Evolutionary conservation across 1,140 invertebrate genomes (phyloP), one percentile per base, ranked within the genome.

Genomic region (Drosophila ambigua): DNA sequence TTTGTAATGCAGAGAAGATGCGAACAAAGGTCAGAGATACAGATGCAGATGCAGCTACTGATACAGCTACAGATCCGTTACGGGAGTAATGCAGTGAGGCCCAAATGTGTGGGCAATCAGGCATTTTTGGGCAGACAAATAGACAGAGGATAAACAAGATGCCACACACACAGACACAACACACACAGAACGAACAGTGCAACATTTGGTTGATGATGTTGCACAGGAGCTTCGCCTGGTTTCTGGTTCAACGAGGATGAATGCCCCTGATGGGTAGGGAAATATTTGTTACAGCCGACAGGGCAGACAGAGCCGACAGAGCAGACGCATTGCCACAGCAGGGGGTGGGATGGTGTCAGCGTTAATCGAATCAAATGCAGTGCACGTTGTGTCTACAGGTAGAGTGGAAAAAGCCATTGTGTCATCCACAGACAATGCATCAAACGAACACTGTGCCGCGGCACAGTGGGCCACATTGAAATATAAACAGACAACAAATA

Each of bases 281-380:
- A 39, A 28, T 20, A 65, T 64, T 64, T 64, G 59, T 24, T 35
- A 11, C 28, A 23, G 4, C 35, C n/a, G 35, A 39, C 35, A 39
- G 11, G 13, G 20, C 31, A 11, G 31, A 35, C 31, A 35, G 31
- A 35, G 20, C 16, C 16, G 16, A 16, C 16, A 16, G 28, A 20
- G 7, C 28, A 28, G 7, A 31, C n/a, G 5, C 11, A 20, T 20
- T 20, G 20, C 20, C 20, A 20, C 20, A 4, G 35, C 11, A 2
- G 13, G 23, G 2, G 23, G 0, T 5, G 26, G 35, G 31, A 23
- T 11, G 26, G 24, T 53, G 24, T 13, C 15, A 46, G 64, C 65
- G 67, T 69, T 69, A 69, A 69, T 69, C 67, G 65, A 69, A 69
- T 69, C 65, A 69, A 69, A 69, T 50, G 64, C 67, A 58, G 20